A percentile compares a stretch with the other conserved stretches of the same genome.
phyloP scores from a whole-genome alignment of 2,113 vertebrate genomes.

The Petromus typicus region DNA sequence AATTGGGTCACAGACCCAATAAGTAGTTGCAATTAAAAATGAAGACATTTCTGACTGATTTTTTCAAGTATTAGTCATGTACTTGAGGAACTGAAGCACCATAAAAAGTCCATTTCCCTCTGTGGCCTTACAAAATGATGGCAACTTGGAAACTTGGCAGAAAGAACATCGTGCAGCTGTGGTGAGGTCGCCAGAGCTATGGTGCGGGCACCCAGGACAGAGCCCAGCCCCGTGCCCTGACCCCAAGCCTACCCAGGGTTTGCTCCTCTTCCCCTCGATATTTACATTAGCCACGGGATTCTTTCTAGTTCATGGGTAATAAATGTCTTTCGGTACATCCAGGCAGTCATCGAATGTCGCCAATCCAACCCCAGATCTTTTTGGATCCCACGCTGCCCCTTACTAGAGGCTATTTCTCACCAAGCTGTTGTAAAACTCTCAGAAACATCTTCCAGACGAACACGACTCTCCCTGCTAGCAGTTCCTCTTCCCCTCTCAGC shows the following conservation, averaged over 20 bases:
- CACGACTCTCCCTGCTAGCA: fast-evolving
- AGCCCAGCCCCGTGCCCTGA: fast-evolving
- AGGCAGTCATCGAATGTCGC: neutral
- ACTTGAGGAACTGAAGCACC: slow-evolving; percentile 71
- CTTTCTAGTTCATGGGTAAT: neutral
- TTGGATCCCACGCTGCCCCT: neutral
- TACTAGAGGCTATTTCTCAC: neutral
- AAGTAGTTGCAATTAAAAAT: slow-evolving; percentile 81
- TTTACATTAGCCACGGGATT: fast-evolving
- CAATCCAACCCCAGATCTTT: neutral
- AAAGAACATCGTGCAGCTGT: fast-evolving
- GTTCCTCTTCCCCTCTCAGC: neutral
- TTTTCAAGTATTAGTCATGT: slow-evolving; percentile 79
- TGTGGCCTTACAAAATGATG: neutral
- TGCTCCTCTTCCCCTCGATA: neutral
- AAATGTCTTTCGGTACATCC: neutral
- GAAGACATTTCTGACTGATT: slow-evolving; percentile 81
- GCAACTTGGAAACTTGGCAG: too few species aligned
- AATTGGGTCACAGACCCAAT: slow-evolving; percentile 81
- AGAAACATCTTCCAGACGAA: neutral
- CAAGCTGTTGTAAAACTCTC: neutral
- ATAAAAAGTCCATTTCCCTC: slow-evolving; percentile 16
- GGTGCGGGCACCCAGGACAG: fast-evolving
- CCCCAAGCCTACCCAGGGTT: too few species aligned
- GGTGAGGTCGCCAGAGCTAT: neutral